phyloP scores from a whole-genome alignment of 2,113 vertebrate genomes.

The Cynocephalus volans region DNA sequence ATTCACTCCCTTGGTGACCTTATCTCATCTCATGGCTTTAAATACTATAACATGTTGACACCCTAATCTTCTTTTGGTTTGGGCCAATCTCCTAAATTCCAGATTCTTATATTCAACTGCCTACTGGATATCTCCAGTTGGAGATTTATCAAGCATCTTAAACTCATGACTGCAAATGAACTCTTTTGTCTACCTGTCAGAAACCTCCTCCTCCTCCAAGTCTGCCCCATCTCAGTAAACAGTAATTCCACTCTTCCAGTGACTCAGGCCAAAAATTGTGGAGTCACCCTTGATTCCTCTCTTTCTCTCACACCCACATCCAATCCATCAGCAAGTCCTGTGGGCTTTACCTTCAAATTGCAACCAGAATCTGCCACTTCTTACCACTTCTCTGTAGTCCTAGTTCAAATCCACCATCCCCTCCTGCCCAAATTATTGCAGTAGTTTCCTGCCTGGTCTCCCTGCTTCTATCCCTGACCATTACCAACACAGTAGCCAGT shows the following conservation, averaged over 20 bases:
- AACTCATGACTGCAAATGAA: neutral
- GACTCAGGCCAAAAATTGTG: neutral
- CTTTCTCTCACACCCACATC: neutral
- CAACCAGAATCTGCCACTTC: neutral
- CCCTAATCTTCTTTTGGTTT: neutral
- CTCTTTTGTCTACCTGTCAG: neutral
- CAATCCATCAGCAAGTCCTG: neutral
- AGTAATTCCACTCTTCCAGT: neutral
- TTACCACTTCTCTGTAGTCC: neutral
- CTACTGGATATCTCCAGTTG: neutral
- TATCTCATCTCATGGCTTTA: neutral
- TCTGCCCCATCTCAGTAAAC: neutral
- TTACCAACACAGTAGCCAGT: neutral
- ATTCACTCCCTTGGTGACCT: neutral
- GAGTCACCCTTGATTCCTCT: neutral
- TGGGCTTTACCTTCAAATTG: neutral
- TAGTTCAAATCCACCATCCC: neutral
- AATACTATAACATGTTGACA: neutral
- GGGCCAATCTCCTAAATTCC: neutral
- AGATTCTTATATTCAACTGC: neutral
- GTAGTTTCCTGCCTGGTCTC: neutral
- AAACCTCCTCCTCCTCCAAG: neutral
- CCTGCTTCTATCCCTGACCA: neutral
- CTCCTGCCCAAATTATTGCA: neutral
- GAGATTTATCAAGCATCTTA: neutral